Evolutionary conservation across 2,888 invertebrate genomes (phyloP), one percentile per base, ranked within the genome.

Genomic region (Aquatica leii): DNA sequence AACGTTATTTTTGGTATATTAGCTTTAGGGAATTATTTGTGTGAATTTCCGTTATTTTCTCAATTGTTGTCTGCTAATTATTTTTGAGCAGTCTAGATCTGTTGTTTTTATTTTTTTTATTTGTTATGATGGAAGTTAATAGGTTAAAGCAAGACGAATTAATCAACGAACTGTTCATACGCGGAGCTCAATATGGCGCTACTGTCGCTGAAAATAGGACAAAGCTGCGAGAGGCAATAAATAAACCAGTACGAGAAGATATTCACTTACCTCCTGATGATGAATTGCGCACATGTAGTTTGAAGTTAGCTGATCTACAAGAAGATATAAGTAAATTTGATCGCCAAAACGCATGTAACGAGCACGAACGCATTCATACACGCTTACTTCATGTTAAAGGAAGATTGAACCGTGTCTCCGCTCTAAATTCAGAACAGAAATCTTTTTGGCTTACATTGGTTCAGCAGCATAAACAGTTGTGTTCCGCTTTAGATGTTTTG

Each of bases 1-100:
- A n/a, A n/a, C n/a, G n/a, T n/a, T n/a, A n/a, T n/a, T n/a, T n/a
- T n/a, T n/a, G 9, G 34, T 34, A 34, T 34, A 34, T 9, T 34
- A 49, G 50, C 34, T 50, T 1, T 11, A 8, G 34, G 21, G 20
- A 51, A 51, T 53, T 53, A 53, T n/a, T n/a, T n/a, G n/a, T n/a
- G n/a, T n/a, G n/a, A n/a, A n/a, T n/a, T n/a, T n/a, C n/a, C n/a
- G n/a, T n/a, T n/a, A n/a, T n/a, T n/a, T n/a, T n/a, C n/a, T n/a
- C n/a, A n/a, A n/a, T n/a, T n/a, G n/a, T n/a, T n/a, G n/a, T n/a
- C n/a, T n/a, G n/a, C n/a, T n/a, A n/a, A n/a, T n/a, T n/a, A n/a
- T n/a, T n/a, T n/a, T n/a, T n/a, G n/a, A n/a, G n/a, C n/a, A n/a
- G n/a, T n/a, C n/a, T n/a, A n/a, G n/a, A n/a, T n/a, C n/a, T n/a